Base-by-base conservation (phyloP, 2,888 invertebrate species). In the Argyresthia albistria region DNA sequence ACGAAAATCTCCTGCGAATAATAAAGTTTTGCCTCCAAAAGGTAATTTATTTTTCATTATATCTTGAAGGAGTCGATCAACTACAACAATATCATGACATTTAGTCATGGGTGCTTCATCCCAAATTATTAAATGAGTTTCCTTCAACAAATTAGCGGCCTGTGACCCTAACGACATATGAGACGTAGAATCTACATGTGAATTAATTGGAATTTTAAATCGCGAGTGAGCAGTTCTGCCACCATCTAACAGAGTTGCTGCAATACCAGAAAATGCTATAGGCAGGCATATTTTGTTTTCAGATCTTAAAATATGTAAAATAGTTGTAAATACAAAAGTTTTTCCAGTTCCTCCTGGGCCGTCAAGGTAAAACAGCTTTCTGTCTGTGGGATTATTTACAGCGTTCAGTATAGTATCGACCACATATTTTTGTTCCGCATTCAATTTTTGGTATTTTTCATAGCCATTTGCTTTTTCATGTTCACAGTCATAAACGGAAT, bases 31-130 rank as follows among this genome's bases (percentile, higher is more conserved):
- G 25, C 25, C 25, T 25, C 25, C 25, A 25, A 25, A 25, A 25
- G 25, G 6, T 25, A 25, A 25, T 25, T 25, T 25, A 25, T 25
- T 25, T 25, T 25, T 4, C 25, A 25, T 25, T 25, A 25, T 25
- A 25, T 25, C 25, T 25, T 25, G 25, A 25, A 25, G 25, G 25
- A 25, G 25, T 25, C 25, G 6, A 25, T 25, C 25, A 25, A 25
- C 25, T 25, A 25, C 25, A 25, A 25, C 25, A 25, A 25, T 25
- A 25, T 25, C 6, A 25, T 25, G 54, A 59, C 53, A 57, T 59
- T 56, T 58, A 57, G 56, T 56, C 57, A 57, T 58, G 53, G 55
- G 57, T 56, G 58, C 58, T 57, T 57, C 56, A 57, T 58, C 55
- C 50, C 49, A 51, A 59, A 25, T 25, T 25, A 25, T 25, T 25